These are phyloP conservation scores for Crotalus horridus DNA, from an alignment of 2,113 vertebrate genomes.

Conservation along the genomic window DNA sequence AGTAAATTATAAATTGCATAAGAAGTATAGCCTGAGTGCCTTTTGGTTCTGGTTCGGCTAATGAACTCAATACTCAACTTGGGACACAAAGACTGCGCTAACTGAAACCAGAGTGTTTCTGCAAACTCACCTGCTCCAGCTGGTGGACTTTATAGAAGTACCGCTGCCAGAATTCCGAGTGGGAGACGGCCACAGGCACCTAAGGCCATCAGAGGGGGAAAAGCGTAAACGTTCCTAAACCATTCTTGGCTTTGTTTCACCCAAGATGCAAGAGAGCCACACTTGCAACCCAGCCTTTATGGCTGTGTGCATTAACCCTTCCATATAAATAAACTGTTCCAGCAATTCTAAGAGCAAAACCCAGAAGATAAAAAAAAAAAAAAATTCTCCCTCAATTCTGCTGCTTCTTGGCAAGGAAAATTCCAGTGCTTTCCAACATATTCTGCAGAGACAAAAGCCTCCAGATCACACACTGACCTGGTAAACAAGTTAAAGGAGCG, in stretches of 20 bases:
- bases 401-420: neutral
- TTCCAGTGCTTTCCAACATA: neutral
- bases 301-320: neutral
- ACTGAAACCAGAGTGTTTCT: neutral
- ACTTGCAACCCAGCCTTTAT: neutral
- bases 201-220: slow-evolving; percentile 40
- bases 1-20: too few relatives aligned
- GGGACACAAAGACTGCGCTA: too few relatives aligned
- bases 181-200: slow-evolving; percentile 93
- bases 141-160: slow-evolving; percentile 97
- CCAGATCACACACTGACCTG: neutral
- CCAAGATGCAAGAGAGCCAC: neutral
- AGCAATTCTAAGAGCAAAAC: neutral
- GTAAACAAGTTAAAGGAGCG: neutral
- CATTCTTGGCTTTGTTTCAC: neutral
- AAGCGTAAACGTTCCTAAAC: neutral
- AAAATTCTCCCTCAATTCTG: neutral
- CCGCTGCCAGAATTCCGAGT: slow-evolving; percentile 94
- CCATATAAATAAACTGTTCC: neutral
- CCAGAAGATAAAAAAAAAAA: neutral
- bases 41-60: too few relatives aligned
- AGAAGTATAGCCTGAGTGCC: too few relatives aligned
- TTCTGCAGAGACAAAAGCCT: neutral
- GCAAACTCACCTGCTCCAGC: slow-evolving; percentile 83
- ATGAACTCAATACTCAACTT: too few relatives aligned